Conservation (phyloP, 2,888 invertebrate genomes). For the Andrena chrysosceles region DNA sequence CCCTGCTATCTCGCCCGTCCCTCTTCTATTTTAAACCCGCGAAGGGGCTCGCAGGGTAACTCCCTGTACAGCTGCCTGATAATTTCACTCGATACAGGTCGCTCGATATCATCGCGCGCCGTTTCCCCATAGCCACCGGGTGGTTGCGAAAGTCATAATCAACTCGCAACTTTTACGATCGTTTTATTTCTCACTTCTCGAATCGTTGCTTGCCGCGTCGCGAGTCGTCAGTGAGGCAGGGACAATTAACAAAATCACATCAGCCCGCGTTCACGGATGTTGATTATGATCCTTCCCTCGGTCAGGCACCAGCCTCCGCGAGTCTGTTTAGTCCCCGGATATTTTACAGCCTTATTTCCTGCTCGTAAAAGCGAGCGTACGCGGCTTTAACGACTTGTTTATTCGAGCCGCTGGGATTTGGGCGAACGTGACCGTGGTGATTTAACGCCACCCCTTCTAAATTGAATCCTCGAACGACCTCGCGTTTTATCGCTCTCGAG, state of each 20-base stretch:
- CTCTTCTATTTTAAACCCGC: constrained; percentile 33
- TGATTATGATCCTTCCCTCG: constrained; percentile 14
- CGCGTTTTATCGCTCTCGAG: no score
- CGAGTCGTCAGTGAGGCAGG: neutral
- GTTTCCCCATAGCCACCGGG: neutral
- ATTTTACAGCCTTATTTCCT: constrained; percentile 54
- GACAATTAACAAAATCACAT: constrained; percentile 52
- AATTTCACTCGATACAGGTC: constrained; percentile 7
- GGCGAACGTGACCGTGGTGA: constrained; percentile 17
- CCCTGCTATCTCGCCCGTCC: constrained; percentile 10
- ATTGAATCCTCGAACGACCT: no score
- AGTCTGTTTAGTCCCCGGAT: constrained; percentile 19
- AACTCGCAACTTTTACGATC: neutral
- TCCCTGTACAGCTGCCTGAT: constrained; percentile 6
- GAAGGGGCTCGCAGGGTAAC: neutral
- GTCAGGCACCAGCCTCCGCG: neutral
- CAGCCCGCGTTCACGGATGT: constrained; percentile 1
- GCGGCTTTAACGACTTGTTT: constrained; percentile 55
- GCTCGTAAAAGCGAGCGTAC: constrained; percentile 54
- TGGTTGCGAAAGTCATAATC: neutral
- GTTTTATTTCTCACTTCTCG: neutral
- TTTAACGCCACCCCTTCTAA: neutral
- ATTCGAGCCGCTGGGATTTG: constrained; percentile 42
- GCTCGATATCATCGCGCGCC: neutral
- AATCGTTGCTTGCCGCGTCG: neutral